Evolutionary conservation across 2,797 vertebrate genomes (phyloP).

Genomic region (Neostethus bicornis): DNA sequence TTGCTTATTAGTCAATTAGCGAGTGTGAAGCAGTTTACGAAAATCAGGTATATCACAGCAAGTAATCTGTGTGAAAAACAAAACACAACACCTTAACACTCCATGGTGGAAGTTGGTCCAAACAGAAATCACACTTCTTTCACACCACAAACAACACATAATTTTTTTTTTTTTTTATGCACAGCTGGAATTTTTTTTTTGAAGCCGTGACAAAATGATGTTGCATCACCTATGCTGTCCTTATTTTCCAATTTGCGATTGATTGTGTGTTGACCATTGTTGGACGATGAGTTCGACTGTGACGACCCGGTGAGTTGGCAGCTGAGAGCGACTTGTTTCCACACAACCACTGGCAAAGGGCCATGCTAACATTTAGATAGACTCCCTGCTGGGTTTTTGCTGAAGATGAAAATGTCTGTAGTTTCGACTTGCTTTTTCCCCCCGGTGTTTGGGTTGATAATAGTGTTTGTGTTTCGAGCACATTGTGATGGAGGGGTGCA

Average conservation of each 20-base stretch:
- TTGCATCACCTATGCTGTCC: conserved; percentile 18
- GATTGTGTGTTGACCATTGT: conserved; percentile 22
- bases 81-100: not conserved
- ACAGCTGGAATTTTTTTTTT: not conserved
- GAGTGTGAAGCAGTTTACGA: too few species aligned
- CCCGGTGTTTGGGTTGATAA: conserved; percentile 50
- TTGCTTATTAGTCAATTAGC: too few species aligned
- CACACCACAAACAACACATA: not conserved
- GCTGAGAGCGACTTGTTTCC: conserved; percentile 22
- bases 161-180: not conserved
- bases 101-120: not conserved
- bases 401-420: conserved; percentile 42
- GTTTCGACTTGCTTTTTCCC: conserved; percentile 12
- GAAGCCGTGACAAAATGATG: conserved; percentile 25
- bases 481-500: not conserved
- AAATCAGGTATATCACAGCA: not conserved
- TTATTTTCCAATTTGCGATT: conserved; percentile 32
- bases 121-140: not conserved
- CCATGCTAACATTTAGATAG: conserved; percentile 19
- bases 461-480: conserved; percentile 50
- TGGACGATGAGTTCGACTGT: conserved; percentile 21
- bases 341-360: conserved; percentile 47
- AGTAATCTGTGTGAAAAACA: not conserved
- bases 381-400: conserved; percentile 40
- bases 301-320: conserved; percentile 45